phyloP scores from a whole-genome alignment of 2,797 vertebrate genomes.

The Hydrophis major region DNA sequence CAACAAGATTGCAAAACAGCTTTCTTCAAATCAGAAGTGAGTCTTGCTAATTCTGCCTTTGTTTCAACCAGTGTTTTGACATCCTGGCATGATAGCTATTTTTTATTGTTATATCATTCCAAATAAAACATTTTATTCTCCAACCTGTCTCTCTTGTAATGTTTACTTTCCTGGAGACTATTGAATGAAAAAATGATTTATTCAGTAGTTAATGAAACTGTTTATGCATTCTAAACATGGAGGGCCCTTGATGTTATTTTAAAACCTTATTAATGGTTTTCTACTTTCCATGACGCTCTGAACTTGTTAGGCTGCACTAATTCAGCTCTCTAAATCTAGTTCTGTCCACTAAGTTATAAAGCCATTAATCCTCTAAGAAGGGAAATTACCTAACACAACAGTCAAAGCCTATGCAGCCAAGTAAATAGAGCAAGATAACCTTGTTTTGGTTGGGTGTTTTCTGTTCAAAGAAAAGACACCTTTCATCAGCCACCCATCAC shows the following conservation, averaged over 20 bases:
- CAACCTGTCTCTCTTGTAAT: background rate
- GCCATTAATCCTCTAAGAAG: constrained; percentile 22
- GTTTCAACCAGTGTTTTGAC: background rate
- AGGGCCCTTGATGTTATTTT: constrained; percentile 6
- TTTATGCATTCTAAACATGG: constrained; percentile 8
- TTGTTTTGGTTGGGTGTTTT: background rate
- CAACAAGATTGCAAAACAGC: background rate
- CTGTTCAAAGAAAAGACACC: background rate
- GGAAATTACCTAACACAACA: background rate
- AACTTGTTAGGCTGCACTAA: constrained; percentile 17
- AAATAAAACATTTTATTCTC: background rate
- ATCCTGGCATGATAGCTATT: background rate
- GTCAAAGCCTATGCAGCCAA: background rate
- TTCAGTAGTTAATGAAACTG: background rate
- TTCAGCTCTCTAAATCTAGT: constrained; percentile 2
- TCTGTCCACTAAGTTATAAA: background rate
- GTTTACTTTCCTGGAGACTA: background rate
- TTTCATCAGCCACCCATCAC: background rate
- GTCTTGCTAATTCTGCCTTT: background rate
- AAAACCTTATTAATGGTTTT: constrained; percentile 7
- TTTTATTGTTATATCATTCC: background rate
- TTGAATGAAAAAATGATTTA: background rate
- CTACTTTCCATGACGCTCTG: constrained; percentile 26
- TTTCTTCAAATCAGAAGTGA: background rate
- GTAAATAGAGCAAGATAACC: background rate